phyloP scores from a whole-genome alignment of 2,113 vertebrate genomes.

The Gallinago undulata region DNA sequence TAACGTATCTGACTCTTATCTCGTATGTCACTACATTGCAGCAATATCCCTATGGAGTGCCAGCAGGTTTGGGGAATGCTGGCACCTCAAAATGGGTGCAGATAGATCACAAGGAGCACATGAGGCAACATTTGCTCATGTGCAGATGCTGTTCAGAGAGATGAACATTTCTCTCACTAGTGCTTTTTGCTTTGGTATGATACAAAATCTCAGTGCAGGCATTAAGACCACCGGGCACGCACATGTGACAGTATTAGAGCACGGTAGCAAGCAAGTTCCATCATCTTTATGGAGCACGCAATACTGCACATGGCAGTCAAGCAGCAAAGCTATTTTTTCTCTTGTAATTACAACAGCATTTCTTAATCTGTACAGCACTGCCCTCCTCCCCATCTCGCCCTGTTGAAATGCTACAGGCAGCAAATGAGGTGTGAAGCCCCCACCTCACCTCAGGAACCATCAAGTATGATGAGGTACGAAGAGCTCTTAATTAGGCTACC shows the following conservation, averaged over 20 bases:
- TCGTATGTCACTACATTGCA: no score
- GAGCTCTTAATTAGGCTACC: not conserved
- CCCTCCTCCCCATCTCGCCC: not conserved
- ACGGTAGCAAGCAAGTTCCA: not conserved
- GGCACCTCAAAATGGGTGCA: not conserved
- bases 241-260: rapidly evolving
- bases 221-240: not conserved
- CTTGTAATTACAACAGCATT: not conserved
- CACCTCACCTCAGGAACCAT: not conserved
- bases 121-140: not conserved
- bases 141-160: not conserved
- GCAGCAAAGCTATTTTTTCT: not conserved
- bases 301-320: not conserved
- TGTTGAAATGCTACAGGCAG: not conserved
- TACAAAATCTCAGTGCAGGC: rapidly evolving
- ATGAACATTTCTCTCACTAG: not conserved
- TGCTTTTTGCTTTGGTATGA: not conserved
- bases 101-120: not conserved
- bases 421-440: not conserved
- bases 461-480: not conserved
- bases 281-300: not conserved
- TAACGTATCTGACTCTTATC: not conserved
- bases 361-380: not conserved
- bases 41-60: not conserved
- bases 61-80: not conserved